These are phyloP conservation scores for Galbula dea DNA, from an alignment of 2,113 vertebrate species.

Conservation along the genomic window DNA sequence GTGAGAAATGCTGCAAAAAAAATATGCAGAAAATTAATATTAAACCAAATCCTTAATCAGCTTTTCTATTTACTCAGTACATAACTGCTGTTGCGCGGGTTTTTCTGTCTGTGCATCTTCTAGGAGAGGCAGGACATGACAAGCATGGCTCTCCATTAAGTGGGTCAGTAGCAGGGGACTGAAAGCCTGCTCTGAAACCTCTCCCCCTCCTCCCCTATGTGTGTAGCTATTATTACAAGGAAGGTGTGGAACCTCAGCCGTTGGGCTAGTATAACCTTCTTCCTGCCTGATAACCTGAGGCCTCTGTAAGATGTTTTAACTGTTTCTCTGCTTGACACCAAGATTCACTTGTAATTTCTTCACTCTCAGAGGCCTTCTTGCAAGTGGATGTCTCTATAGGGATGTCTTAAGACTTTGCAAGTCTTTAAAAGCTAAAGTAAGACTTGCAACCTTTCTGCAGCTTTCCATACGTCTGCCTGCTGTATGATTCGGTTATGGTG, in stretches of 20 bases:
- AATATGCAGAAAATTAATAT: not conserved
- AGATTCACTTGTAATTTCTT: not conserved
- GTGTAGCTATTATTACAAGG: not conserved
- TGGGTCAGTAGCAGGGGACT: not conserved
- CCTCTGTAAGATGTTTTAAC: not conserved
- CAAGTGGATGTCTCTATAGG: not conserved
- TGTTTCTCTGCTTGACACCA: not conserved
- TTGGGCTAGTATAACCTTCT: not conserved
- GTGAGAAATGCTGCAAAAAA: not conserved
- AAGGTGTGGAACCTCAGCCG: not conserved
- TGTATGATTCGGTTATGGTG: not conserved
- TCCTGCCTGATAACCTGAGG: not conserved
- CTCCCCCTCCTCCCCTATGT: not conserved
- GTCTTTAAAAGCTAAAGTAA: not conserved
- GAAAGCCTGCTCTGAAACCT: not conserved
- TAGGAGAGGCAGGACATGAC: not conserved
- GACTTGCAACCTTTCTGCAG: not conserved
- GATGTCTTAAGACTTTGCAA: not conserved
- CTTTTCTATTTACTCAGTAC: not conserved
- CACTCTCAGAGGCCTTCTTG: not conserved
- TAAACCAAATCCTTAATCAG: not conserved
- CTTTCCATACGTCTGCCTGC: not conserved
- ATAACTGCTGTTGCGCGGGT: accelerated
- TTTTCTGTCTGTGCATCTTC: not conserved
- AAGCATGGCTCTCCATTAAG: not conserved